Evolutionary conservation across 1,140 invertebrate species (phyloP).

Genomic region (Drosophila leontia): DNA sequence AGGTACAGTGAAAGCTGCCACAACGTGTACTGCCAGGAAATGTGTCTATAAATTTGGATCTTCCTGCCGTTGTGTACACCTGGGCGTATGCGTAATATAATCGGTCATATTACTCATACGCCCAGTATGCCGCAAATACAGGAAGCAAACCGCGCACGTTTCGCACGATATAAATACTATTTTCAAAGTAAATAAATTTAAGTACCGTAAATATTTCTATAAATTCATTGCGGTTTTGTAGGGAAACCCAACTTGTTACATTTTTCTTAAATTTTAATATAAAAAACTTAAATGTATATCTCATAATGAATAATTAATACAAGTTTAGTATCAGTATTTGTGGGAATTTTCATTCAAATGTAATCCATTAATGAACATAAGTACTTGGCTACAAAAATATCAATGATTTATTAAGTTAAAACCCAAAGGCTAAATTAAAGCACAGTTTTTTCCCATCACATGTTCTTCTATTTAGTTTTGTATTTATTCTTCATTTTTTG

Average conservation of each 20-base stretch:
- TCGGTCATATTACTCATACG: constrained; percentile 51
- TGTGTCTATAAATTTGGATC: constrained; percentile 5
- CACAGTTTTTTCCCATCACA: neutral
- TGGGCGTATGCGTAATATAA: constrained; percentile 55
- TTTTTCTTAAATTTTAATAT: neutral
- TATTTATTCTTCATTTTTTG: constrained; percentile 9
- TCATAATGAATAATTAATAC: neutral
- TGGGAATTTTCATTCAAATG: neutral
- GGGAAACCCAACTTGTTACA: too few relatives aligned
- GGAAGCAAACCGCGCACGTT: constrained; percentile 32
- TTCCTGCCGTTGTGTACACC: constrained; percentile 13
- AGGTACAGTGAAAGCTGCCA: constrained; percentile 30
- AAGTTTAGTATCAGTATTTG: neutral
- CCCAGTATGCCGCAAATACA: constrained; percentile 10
- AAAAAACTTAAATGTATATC: neutral
- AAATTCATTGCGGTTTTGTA: neutral
- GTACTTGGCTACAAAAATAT: neutral
- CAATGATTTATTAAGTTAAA: neutral
- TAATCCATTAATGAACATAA: accelerated
- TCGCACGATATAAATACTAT: neutral
- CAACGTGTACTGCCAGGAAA: constrained; percentile 1
- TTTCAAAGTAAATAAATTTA: neutral
- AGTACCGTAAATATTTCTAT: neutral
- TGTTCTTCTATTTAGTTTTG: neutral
- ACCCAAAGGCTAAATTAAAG: neutral